Conservation (phyloP, 2,888 invertebrate species). For the Scrobipalpa atriplicella region DNA sequence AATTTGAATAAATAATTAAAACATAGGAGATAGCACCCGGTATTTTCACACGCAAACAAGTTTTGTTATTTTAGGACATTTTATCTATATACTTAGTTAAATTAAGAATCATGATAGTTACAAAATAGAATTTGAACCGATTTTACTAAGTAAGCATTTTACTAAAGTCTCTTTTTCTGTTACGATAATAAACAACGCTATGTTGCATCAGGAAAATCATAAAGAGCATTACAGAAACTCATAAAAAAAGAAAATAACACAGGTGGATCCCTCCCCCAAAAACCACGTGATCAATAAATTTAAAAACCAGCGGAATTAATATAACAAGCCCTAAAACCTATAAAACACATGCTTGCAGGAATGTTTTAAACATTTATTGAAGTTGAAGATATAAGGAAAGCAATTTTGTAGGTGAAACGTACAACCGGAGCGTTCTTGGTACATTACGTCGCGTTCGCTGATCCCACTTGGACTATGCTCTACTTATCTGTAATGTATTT, state of each 20-base stretch:
- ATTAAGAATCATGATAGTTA: too few species aligned
- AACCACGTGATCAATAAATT: conserved; percentile 36
- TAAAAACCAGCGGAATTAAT: conserved; percentile 68
- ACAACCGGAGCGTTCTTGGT: conserved; percentile 64
- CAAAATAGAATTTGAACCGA: too few species aligned
- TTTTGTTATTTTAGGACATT: too few species aligned
- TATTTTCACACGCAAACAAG: too few species aligned
- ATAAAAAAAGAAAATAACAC: not conserved
- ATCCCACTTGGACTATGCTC: conserved; percentile 47
- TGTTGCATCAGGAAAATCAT: not conserved
- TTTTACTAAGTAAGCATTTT: too few species aligned
- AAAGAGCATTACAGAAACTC: not conserved
- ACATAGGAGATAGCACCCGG: too few species aligned
- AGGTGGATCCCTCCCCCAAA: not conserved
- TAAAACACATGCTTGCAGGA: conserved; percentile 79
- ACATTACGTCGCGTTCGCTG: conserved; percentile 47
- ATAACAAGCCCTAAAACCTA: conserved; percentile 75
- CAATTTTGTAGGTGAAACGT: conserved; percentile 75
- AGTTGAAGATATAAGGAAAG: conserved; percentile 76
- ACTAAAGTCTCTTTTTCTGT: too few species aligned
- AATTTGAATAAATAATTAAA: too few species aligned
- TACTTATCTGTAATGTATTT: conserved; percentile 37
- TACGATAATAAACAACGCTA: not conserved
- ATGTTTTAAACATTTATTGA: conserved; percentile 79
- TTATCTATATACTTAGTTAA: too few species aligned